These are phyloP conservation scores for Deilephila elpenor DNA, from an alignment of 2,888 invertebrate species.

Conservation along the genomic window DNA sequence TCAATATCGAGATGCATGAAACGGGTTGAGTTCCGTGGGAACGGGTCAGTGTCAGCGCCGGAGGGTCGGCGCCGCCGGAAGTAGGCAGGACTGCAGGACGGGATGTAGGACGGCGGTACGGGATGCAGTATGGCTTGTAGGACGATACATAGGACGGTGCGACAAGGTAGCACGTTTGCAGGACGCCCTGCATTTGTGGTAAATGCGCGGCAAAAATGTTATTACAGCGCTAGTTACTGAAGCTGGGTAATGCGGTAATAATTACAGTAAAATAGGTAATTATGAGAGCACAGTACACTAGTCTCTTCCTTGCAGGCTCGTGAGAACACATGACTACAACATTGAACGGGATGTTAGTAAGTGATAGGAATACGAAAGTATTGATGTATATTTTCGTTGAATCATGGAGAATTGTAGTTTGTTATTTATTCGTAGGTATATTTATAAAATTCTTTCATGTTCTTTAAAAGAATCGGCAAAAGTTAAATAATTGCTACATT, in stretches of 20 bases:
- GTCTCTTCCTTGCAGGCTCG: not conserved
- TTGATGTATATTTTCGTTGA: no score
- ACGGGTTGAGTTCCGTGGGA: constrained; percentile 57
- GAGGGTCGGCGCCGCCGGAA: constrained; percentile 51
- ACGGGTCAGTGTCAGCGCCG: constrained; percentile 60
- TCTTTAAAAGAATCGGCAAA: no score
- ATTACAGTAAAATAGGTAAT: not conserved
- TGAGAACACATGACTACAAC: not conserved
- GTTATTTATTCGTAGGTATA: no score
- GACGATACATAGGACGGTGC: constrained; percentile 57
- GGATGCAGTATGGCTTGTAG: constrained; percentile 32
- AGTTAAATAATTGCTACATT: no score
- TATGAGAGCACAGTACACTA: not conserved
- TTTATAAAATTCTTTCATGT: no score
- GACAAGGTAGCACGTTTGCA: not conserved
- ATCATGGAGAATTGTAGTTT: no score
- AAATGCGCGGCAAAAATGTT: no score
- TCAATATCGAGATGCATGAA: constrained; percentile 26
- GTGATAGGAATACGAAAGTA: no score
- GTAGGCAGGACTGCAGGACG: constrained; percentile 50
- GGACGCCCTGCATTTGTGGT: no score
- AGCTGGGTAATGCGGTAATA: not conserved
- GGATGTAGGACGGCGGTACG: constrained; percentile 47
- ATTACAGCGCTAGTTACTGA: not conserved
- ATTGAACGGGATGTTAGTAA: no score